A percentile compares a stretch with the other conserved stretches of the same genome.
Evolutionary conservation across 2,888 invertebrate species (phyloP).

Genomic region (Sinohyriopsis cumingii): DNA sequence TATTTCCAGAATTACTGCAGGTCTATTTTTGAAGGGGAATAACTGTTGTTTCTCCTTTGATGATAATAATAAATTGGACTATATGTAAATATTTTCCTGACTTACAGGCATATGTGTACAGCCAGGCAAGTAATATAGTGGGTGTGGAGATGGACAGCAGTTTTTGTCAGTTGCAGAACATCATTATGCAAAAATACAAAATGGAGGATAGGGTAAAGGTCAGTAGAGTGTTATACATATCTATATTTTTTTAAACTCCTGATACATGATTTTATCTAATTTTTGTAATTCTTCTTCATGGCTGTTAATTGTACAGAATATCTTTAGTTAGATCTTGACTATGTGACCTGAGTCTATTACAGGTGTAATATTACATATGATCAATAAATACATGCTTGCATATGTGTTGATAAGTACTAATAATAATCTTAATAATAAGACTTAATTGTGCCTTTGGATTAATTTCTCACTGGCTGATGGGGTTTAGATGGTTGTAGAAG

Average conservation of each 20-base stretch:
- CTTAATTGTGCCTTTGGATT: too few relatives aligned
- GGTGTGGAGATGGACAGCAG: conserved; percentile 83
- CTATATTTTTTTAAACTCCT: too few relatives aligned
- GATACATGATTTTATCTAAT: background rate
- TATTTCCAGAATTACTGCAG: too few relatives aligned
- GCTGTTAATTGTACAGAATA: background rate
- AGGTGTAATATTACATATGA: background rate
- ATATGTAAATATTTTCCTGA: too few relatives aligned
- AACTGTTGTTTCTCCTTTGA: too few relatives aligned
- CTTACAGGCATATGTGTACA: conserved; percentile 78
- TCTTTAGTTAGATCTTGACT: background rate
- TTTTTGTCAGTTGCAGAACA: conserved; percentile 78
- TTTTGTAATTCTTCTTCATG: background rate
- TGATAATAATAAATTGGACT: too few relatives aligned
- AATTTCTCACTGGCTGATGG: too few relatives aligned
- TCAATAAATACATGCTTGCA: too few relatives aligned
- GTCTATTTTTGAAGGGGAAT: too few relatives aligned
- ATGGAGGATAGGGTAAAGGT: conserved; percentile 67
- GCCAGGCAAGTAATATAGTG: conserved; percentile 76
- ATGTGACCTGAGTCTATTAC: background rate
- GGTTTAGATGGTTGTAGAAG: too few relatives aligned
- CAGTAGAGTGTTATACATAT: conserved; percentile 9
- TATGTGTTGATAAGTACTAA: too few relatives aligned
- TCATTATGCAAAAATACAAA: conserved; percentile 75
- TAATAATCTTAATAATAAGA: too few relatives aligned